Conservation (phyloP, 2,113 vertebrate genomes). For the Limanda limanda region DNA sequence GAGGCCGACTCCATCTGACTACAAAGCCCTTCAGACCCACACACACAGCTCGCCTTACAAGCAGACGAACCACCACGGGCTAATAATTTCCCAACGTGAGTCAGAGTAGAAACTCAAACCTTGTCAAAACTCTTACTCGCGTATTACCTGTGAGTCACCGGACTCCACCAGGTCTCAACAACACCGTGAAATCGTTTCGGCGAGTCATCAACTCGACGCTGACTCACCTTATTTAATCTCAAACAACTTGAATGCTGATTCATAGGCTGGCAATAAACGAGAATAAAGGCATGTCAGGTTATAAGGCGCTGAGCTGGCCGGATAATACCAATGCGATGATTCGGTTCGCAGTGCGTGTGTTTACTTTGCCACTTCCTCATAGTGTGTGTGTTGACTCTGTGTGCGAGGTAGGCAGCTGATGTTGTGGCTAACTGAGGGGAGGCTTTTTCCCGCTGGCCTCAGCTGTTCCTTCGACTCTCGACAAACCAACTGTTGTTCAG, state of each 20-base stretch:
- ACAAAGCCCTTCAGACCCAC: conserved; percentile 9
- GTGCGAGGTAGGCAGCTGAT: conserved; percentile 50
- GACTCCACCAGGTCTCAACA: neutral
- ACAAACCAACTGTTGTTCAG: conserved; percentile 63
- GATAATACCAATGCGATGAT: conserved; percentile 28
- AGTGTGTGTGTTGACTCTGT: neutral
- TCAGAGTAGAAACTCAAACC: conserved; percentile 31
- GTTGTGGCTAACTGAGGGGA: conserved; percentile 42
- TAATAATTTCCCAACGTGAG: conserved; percentile 32
- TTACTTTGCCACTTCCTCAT: neutral
- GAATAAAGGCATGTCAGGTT: conserved; percentile 2
- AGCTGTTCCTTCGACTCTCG: conserved; percentile 60
- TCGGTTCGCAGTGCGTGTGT: conserved; percentile 3
- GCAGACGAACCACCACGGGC: conserved; percentile 7
- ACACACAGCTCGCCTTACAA: neutral
- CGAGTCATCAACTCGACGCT: conserved; percentile 19
- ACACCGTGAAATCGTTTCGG: neutral
- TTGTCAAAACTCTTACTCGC: conserved; percentile 34
- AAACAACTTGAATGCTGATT: conserved; percentile 32
- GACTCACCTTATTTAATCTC: conserved; percentile 37
- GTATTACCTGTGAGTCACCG: conserved; percentile 40
- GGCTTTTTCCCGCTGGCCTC: conserved; percentile 51
- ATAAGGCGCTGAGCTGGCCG: conserved; percentile 25
- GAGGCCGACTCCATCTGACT: conserved; percentile 10
- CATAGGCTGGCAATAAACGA: conserved; percentile 22